Percentiles rank a stretch among this genome's conserved stretches.
Conservation (phyloP, 2,888 invertebrate species). For the Agonopterix alstromeriana region DNA sequence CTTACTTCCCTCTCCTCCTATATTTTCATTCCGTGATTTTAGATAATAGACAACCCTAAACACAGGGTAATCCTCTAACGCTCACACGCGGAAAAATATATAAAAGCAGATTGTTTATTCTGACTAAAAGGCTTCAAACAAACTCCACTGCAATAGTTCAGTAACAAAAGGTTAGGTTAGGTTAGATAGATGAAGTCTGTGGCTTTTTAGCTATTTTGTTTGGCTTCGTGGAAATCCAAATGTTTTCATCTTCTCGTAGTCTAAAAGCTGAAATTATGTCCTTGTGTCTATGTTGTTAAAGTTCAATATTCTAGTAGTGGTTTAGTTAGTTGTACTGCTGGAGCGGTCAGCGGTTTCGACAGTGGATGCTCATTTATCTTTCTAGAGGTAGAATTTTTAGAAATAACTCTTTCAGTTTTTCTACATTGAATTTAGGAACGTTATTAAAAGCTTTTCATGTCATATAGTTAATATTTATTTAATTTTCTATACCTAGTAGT, state of each 20-base stretch:
- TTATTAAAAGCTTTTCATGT: no score
- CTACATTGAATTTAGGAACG: no score
- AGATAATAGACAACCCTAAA: background rate
- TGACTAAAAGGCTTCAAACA: conserved; percentile 1
- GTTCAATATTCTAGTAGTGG: background rate
- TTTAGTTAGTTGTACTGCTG: background rate
- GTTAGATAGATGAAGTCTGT: background rate
- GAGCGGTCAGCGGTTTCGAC: background rate
- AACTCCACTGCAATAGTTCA: background rate
- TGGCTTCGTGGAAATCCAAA: background rate
- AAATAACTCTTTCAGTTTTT: no score
- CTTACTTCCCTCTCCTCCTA: background rate
- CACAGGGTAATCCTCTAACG: conserved; percentile 9
- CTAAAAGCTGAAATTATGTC: no score
- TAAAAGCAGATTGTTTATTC: conserved; percentile 8
- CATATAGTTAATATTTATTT: no score
- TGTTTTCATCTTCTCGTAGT: no score
- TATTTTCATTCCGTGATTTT: background rate
- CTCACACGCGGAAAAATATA: conserved; percentile 7
- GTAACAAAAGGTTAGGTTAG: no score
- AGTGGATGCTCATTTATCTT: background rate
- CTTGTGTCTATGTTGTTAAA: background rate
- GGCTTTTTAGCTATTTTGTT: background rate
- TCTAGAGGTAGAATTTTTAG: no score
- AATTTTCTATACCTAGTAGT: no score